Conservation (phyloP, 2,888 invertebrate genomes). For the Athalia circularis region DNA sequence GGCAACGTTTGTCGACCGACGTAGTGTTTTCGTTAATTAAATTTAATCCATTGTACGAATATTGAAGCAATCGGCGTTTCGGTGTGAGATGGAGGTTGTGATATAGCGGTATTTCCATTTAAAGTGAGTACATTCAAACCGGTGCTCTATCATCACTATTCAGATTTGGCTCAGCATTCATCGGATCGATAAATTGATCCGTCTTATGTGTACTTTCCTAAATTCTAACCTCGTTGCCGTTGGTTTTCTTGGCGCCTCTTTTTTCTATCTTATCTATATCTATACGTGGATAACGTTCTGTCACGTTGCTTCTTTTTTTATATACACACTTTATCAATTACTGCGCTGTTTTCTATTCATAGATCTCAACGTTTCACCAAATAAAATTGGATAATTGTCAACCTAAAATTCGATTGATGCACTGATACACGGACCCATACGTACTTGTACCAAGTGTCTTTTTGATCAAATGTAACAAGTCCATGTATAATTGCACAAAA, state of each 20-base stretch:
- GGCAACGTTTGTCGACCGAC: conserved; percentile 34
- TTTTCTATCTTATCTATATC: neutral
- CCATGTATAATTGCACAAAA: too few relatives aligned
- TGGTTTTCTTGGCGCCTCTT: conserved; percentile 32
- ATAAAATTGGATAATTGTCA: too few relatives aligned
- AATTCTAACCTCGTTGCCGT: conserved; percentile 38
- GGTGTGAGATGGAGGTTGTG: conserved; percentile 6
- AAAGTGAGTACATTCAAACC: conserved; percentile 3
- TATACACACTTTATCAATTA: neutral
- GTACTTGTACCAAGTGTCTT: too few relatives aligned
- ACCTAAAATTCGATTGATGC: too few relatives aligned
- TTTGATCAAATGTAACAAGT: too few relatives aligned
- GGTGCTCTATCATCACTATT: neutral
- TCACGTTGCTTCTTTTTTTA: neutral
- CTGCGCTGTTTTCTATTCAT: conserved; percentile 8
- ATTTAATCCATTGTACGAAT: conserved; percentile 20
- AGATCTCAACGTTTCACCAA: neutral
- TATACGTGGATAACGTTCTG: neutral
- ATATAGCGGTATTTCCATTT: neutral
- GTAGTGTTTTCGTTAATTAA: conserved; percentile 40
- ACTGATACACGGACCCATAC: too few relatives aligned
- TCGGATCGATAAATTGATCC: conserved; percentile 45
- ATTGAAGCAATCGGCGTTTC: neutral
- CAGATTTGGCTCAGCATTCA: neutral
- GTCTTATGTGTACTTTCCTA: conserved; percentile 21